A percentile compares a stretch with the other conserved stretches of the same genome.
Conservation (phyloP, 2,113 vertebrate species). For the Pedionomus torquatus region DNA sequence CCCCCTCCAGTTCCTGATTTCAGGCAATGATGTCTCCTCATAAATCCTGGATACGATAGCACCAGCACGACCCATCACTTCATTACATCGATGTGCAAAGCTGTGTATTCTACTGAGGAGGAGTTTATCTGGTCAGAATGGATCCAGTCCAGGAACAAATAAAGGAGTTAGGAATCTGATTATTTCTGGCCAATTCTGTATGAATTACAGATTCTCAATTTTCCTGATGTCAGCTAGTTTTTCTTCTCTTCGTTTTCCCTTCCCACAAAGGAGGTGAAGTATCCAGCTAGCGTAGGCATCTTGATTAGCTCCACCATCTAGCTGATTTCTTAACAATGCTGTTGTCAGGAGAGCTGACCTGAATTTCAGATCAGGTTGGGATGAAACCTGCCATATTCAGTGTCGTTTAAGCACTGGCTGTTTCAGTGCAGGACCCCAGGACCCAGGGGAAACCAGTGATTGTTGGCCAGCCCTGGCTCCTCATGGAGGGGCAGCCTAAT, state of each 20-base stretch:
- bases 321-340: background rate
- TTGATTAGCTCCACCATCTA: constrained; percentile 31
- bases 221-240: constrained; percentile 65
- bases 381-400: background rate
- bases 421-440: fast-evolving
- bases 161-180: constrained; percentile 62
- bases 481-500: fast-evolving
- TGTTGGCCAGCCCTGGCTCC: background rate
- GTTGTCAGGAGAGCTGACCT: background rate
- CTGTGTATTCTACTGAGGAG: constrained; percentile 32
- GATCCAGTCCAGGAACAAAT: constrained; percentile 71
- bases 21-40: constrained; percentile 22
- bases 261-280: background rate
- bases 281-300: constrained; percentile 10
- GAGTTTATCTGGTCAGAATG: constrained; percentile 65
- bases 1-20: background rate
- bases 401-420: background rate
- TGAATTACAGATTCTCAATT: constrained; percentile 46
- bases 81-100: constrained; percentile 57
- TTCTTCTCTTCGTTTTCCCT: background rate
- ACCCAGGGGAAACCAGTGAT: too few relatives aligned
- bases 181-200: constrained; percentile 49
- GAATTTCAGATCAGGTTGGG: background rate
- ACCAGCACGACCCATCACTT: constrained; percentile 60
- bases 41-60: constrained; percentile 58